Conservation (phyloP, 2,797 vertebrate genomes). For the Pseudotriccus pelzelni region DNA sequence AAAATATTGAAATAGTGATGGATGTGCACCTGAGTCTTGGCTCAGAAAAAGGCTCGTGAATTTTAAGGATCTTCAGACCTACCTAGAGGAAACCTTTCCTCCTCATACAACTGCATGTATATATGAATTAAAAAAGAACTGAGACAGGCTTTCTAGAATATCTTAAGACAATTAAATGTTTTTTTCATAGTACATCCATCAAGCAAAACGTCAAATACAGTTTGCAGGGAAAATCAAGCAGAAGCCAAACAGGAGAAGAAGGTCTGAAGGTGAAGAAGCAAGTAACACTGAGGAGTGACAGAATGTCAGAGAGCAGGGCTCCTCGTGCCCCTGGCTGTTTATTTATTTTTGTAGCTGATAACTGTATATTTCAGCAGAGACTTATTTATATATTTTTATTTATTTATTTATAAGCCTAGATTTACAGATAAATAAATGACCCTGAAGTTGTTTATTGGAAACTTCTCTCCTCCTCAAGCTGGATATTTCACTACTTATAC, state of each 20-base stretch:
- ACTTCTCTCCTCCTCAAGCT: neutral
- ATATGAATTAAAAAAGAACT: neutral
- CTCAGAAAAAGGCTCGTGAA: conserved; percentile 16
- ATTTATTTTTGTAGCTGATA: conserved; percentile 24
- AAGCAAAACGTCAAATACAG: neutral
- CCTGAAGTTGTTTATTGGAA: neutral
- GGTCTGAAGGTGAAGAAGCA: conserved; percentile 19
- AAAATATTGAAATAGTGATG: conserved; percentile 32
- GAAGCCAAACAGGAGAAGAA: conserved; percentile 28
- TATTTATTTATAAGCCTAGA: neutral
- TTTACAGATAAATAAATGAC: neutral
- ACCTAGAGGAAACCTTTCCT: neutral
- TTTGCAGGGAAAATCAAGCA: conserved; percentile 23
- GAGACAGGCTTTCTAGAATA: neutral
- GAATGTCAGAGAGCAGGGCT: neutral
- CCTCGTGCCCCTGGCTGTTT: neutral
- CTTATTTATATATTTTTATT: neutral
- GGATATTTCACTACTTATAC: neutral
- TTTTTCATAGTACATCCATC: conserved; percentile 11
- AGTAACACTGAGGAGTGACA: conserved; percentile 24
- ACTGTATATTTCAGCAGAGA: neutral
- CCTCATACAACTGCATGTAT: neutral
- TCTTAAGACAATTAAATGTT: neutral
- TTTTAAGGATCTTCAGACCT: conserved; percentile 43
- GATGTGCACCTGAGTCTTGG: conserved; percentile 4